phyloP scores from a whole-genome alignment of 2,797 vertebrate species.

The Serranus cabrilla region DNA sequence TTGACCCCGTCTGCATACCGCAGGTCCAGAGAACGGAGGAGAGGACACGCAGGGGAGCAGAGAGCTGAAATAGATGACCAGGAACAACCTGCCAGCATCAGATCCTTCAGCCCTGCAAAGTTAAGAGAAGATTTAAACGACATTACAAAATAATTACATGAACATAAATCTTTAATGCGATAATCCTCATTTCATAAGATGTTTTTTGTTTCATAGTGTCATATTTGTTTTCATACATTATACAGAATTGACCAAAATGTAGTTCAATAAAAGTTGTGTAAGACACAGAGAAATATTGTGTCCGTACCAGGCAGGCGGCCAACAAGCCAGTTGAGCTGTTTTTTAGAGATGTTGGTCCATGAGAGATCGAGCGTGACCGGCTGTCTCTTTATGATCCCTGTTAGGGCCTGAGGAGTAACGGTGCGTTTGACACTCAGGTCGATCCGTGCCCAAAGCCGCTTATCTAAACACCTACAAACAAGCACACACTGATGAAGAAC shows the following conservation, averaged over 20 bases:
- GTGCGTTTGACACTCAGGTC: conserved; percentile 95
- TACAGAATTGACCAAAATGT: neutral
- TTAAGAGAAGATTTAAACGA: conserved; percentile 1
- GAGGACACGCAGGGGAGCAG: conserved; percentile 95
- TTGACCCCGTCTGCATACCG: conserved; percentile 96
- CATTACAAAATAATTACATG: neutral
- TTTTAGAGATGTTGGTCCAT: conserved; percentile 98
- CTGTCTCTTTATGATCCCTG: conserved; percentile 97
- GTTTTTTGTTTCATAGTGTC: neutral
- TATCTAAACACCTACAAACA: conserved; percentile 93
- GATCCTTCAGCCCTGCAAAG: conserved; percentile 93
- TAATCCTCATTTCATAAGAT: neutral
- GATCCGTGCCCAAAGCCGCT: conserved; percentile 96
- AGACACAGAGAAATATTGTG: no score
- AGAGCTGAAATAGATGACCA: conserved; percentile 96
- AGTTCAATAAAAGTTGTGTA: neutral
- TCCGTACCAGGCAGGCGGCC: conserved; percentile 92
- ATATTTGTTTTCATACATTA: neutral
- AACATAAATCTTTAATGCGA: neutral
- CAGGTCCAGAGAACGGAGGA: conserved; percentile 96
- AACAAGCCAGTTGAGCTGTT: conserved; percentile 97
- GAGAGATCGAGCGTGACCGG: conserved; percentile 95
- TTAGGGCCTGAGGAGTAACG: conserved; percentile 94
- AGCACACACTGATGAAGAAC: conserved; percentile 25
- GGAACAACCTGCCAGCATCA: conserved; percentile 95